A percentile compares a stretch with the other conserved stretches of the same genome.
These are phyloP conservation scores for Thaleichthys pacificus DNA, from an alignment of 2,797 vertebrate genomes.

Conservation along the genomic window DNA sequence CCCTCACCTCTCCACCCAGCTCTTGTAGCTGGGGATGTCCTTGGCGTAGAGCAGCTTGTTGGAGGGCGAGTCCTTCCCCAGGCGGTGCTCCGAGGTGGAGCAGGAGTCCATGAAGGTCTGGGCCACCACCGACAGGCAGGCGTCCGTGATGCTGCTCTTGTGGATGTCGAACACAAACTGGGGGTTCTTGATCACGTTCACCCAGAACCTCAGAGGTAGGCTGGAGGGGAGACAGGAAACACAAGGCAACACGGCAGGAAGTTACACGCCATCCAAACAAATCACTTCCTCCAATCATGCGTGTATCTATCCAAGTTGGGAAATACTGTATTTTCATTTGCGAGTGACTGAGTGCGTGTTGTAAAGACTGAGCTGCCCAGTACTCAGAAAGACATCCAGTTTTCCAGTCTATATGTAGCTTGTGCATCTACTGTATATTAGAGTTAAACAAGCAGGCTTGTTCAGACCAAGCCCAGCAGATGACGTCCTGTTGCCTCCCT, in stretches of 20 bases:
- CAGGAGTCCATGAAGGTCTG: constrained; percentile 96
- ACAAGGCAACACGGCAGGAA: background rate
- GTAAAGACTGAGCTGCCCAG: no score
- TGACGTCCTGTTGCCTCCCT: constrained; percentile 44
- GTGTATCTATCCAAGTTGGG: background rate
- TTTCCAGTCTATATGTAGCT: no score
- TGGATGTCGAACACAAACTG: constrained; percentile 94
- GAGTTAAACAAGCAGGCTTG: constrained; percentile 45
- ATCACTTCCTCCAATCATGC: background rate
- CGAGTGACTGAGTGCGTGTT: no score
- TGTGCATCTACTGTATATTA: background rate
- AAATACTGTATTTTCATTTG: constrained; percentile 3
- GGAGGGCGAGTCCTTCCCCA: constrained; percentile 90
- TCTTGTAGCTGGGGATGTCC: constrained; percentile 93
- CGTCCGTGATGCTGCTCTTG: constrained; percentile 90
- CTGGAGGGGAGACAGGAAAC: constrained; percentile 60
- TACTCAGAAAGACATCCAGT: no score
- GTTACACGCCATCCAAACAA: background rate
- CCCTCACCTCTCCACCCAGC: constrained; percentile 88
- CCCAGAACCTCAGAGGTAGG: constrained; percentile 96
- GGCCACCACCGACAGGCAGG: constrained; percentile 88
- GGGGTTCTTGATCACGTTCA: constrained; percentile 92
- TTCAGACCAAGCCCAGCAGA: constrained; percentile 46
- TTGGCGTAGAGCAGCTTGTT: constrained; percentile 92
- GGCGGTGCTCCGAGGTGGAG: constrained; percentile 87